Evolutionary conservation across 2,797 vertebrate species (phyloP).

Genomic region (Triplophysa bombifrons): DNA sequence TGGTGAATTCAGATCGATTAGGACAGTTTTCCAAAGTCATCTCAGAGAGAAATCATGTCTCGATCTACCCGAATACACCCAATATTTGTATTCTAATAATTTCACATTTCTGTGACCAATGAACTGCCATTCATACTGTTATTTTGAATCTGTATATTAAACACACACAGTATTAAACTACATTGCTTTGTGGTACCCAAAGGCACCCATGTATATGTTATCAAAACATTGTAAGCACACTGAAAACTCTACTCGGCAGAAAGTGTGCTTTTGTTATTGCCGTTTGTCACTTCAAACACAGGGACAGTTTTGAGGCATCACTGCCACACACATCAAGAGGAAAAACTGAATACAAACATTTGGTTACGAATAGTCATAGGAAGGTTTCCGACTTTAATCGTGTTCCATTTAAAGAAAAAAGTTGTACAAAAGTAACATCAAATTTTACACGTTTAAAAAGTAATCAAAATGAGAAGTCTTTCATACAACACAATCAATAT

Average conservation of each 20-base stretch:
- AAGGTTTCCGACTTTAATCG: conserved; percentile 95
- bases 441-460: conserved; percentile 97
- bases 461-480: conserved; percentile 94
- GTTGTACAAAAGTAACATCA: conserved; percentile 98
- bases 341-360: conserved; percentile 8
- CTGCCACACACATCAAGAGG: neutral
- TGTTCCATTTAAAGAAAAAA: conserved; percentile 97
- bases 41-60: too few relatives aligned
- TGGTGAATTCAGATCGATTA: too few relatives aligned
- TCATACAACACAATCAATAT: conserved; percentile 93
- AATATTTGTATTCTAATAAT: too few relatives aligned
- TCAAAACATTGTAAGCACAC: too few relatives aligned
- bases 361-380: conserved; percentile 58
- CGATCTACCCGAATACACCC: neutral
- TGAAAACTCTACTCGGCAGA: neutral
- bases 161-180: too few relatives aligned
- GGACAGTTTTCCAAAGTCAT: too few relatives aligned
- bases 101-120: too few relatives aligned
- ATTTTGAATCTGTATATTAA: too few relatives aligned
- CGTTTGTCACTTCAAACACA: neutral
- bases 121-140: too few relatives aligned
- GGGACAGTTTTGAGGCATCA: neutral
- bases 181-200: too few relatives aligned
- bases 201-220: too few relatives aligned
- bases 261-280: neutral